Evolutionary conservation across 2,888 invertebrate genomes (phyloP).

Genomic region (Tenthredo notha): DNA sequence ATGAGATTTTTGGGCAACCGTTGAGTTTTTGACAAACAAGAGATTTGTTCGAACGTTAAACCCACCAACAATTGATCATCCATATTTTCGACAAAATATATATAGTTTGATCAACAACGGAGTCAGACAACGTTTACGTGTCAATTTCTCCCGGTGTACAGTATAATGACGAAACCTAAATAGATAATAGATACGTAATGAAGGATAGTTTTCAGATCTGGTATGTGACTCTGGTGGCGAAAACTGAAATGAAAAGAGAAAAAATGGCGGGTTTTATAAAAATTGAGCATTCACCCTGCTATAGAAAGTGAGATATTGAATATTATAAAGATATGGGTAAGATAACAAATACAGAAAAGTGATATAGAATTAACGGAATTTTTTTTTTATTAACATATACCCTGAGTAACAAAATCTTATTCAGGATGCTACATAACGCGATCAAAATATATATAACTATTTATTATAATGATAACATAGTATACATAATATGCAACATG

Average conservation of each 20-base stretch:
- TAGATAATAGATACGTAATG: neutral
- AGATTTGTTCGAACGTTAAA: neutral
- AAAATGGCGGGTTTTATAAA: no score
- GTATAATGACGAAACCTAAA: neutral
- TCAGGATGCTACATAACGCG: slow-evolving; percentile 43
- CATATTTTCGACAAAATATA: neutral
- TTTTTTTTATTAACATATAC: slow-evolving; percentile 41
- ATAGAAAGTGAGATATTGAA: no score
- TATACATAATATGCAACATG: neutral
- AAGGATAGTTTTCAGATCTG: no score
- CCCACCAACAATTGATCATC: slow-evolving; percentile 38
- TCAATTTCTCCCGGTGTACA: neutral
- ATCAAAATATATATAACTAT: slow-evolving; percentile 37
- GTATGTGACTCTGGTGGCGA: no score
- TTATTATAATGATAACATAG: neutral
- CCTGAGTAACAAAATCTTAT: slow-evolving; percentile 46
- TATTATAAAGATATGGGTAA: neutral
- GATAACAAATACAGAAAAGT: neutral
- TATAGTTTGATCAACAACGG: neutral
- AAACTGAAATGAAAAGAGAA: no score
- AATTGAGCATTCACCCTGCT: no score
- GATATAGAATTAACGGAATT: slow-evolving; percentile 4
- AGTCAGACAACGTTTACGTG: slow-evolving; percentile 28
- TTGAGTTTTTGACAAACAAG: neutral
- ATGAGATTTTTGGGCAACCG: neutral